A percentile compares a stretch with the other conserved stretches of the same genome.
These are phyloP conservation scores for Heliconius hortense DNA, from an alignment of 2,888 invertebrate species.

Conservation along the genomic window DNA sequence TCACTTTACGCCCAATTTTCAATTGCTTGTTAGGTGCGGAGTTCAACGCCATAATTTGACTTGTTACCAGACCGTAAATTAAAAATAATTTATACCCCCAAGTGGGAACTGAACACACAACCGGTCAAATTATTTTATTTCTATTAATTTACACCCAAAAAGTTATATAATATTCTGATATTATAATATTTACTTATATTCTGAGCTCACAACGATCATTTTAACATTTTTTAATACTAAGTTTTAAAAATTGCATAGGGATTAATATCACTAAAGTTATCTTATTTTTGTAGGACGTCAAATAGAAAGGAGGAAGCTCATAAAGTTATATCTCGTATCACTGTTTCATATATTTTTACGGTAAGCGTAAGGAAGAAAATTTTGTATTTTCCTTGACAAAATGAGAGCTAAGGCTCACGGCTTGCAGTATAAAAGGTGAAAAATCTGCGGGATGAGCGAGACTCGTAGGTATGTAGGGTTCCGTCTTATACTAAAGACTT, in stretches of 20 bases:
- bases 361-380: constrained; percentile 27
- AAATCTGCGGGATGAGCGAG: constrained; percentile 12
- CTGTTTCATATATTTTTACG: constrained; percentile 31
- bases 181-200: too few species aligned
- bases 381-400: constrained; percentile 34
- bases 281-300: constrained; percentile 5
- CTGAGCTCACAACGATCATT: background rate
- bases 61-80: too few species aligned
- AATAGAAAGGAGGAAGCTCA: constrained; percentile 8
- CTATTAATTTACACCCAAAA: too few species aligned
- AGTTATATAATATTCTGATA: too few species aligned
- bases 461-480: background rate
- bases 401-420: constrained; percentile 30
- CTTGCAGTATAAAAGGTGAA: constrained; percentile 32
- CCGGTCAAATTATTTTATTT: too few species aligned
- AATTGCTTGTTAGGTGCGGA: too few species aligned
- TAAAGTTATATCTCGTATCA: constrained; percentile 31
- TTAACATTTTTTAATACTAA: background rate
- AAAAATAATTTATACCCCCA: background rate
- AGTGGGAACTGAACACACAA: too few species aligned
- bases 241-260: background rate
- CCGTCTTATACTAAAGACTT: background rate
- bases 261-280: background rate
- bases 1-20: too few species aligned
- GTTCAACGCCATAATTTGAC: too few species aligned